These are phyloP conservation scores for Opisthograptis luteolata DNA, from an alignment of 2,888 invertebrate species.

Conservation along the genomic window DNA sequence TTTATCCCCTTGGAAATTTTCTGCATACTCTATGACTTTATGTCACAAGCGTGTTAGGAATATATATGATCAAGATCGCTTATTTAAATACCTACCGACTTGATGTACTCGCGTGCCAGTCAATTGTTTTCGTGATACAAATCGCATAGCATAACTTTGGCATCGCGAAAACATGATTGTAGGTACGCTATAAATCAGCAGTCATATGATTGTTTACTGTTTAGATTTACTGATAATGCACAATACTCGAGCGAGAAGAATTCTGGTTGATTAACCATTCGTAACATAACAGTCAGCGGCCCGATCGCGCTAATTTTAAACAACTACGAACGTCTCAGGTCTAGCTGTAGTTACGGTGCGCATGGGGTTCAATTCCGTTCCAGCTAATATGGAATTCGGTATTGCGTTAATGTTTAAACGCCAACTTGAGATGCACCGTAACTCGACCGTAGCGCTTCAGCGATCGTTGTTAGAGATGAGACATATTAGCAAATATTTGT, in stretches of 20 bases:
- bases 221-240: slow-evolving; percentile 2
- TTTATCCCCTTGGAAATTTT: not conserved
- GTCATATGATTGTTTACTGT: slow-evolving; percentile 8
- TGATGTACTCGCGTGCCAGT: not conserved
- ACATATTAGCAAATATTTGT: too few species aligned
- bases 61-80: not conserved
- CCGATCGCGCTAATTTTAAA: too few species aligned
- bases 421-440: too few species aligned
- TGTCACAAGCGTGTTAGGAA: not conserved
- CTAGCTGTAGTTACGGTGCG: too few species aligned
- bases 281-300: slow-evolving; percentile 15
- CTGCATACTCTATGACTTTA: too few species aligned
- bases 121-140: not conserved
- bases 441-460: too few species aligned
- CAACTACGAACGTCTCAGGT: too few species aligned
- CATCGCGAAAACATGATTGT: not conserved
- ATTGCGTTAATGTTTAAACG: too few species aligned
- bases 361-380: too few species aligned
- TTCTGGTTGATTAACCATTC: not conserved
- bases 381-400: too few species aligned
- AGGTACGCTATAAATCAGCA: not conserved
- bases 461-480: too few species aligned
- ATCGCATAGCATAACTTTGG: not conserved
- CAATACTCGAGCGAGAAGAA: not conserved
- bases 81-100: not conserved